A percentile compares a stretch with the other conserved stretches of the same genome.
These are phyloP conservation scores for Pachypanchax playfairii DNA, from an alignment of 2,113 vertebrate species.

Conservation along the genomic window DNA sequence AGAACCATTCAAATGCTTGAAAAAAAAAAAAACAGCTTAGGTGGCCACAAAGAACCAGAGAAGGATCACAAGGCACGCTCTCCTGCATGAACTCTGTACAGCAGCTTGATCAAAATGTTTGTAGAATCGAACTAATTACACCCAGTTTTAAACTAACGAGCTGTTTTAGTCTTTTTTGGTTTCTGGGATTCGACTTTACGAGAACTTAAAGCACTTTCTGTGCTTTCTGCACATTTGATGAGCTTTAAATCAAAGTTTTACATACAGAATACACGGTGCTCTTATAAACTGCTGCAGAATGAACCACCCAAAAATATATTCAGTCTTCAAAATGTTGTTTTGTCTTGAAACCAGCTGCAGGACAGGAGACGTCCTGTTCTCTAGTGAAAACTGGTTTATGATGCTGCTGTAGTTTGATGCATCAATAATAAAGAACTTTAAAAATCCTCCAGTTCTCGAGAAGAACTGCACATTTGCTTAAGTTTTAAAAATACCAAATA, in stretches of 20 bases:
- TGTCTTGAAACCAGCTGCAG: no score
- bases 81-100: constrained; percentile 7
- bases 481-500: no score
- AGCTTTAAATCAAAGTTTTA: neutral
- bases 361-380: neutral
- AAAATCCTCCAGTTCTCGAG: no score
- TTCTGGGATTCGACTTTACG: no score
- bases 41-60: constrained; percentile 39
- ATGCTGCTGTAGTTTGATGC: no score
- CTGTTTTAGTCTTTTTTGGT: no score
- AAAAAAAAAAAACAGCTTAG: constrained; percentile 48
- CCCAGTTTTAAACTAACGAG: neutral
- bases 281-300: neutral
- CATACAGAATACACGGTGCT: neutral
- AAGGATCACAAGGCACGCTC: constrained; percentile 41
- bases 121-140: neutral
- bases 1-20: constrained; percentile 54
- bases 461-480: no score
- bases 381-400: no score
- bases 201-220: neutral
- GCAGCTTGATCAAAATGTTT: constrained; percentile 1
- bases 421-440: no score
- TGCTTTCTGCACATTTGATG: neutral
- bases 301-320: neutral
- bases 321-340: neutral